A percentile compares a stretch with the other conserved stretches of the same genome.
Conservation (phyloP, 2,797 vertebrate genomes). For the Brachyalestes nurse region DNA sequence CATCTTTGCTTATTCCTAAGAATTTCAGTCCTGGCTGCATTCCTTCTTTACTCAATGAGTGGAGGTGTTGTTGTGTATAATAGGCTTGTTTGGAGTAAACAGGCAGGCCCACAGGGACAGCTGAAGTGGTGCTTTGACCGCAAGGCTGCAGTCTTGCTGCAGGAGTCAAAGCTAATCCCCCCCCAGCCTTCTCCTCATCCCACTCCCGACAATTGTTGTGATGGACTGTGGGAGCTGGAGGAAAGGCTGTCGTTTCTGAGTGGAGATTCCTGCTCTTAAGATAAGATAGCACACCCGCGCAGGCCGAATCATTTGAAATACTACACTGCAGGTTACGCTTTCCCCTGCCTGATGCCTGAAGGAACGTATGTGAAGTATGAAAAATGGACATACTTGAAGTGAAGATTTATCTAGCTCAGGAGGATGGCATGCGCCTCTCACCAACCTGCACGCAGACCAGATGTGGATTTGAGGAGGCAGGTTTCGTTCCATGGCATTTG, state of each 20-base stretch:
- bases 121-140: constrained; percentile 61
- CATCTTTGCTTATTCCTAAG: background rate
- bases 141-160: constrained; percentile 25
- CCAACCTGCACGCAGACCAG: constrained; percentile 19
- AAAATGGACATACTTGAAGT: constrained; percentile 12
- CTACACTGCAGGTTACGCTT: constrained; percentile 30
- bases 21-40: background rate
- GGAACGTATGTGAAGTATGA: constrained; percentile 24
- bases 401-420: background rate
- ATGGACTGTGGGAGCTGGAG: constrained; percentile 49
- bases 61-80: constrained; percentile 30
- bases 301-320: constrained; percentile 5
- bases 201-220: constrained; percentile 25
- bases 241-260: constrained; percentile 49
- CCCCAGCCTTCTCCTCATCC: background rate
- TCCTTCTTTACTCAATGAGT: background rate
- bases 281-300: constrained; percentile 43
- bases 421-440: background rate
- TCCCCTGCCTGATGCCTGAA: background rate
- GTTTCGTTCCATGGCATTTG: background rate
- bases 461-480: constrained; percentile 21
- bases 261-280: constrained; percentile 43
- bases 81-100: constrained; percentile 25
- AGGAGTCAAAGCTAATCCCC: constrained; percentile 37
- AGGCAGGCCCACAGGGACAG: constrained; percentile 59